These are phyloP conservation scores for Cheilosia pagana DNA, from an alignment of 2,888 invertebrate species.

Conservation along the genomic window DNA sequence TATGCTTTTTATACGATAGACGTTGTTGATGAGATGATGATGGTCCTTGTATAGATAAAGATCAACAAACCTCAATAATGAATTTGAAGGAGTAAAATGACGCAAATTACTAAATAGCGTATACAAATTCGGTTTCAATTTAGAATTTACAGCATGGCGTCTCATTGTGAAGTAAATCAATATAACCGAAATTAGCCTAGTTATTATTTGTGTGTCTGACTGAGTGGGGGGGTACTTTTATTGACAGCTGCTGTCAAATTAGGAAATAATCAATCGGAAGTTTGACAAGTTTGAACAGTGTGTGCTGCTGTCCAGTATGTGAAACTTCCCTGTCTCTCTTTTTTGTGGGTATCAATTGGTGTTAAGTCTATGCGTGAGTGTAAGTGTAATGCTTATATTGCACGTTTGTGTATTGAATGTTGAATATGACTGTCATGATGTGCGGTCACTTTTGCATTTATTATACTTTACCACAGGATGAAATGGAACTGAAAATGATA, in stretches of 20 bases:
- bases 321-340: not conserved
- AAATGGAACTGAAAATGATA: conserved; percentile 5
- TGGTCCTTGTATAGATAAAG: not conserved
- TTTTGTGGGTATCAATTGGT: conserved; percentile 30
- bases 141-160: not conserved
- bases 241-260: conserved; percentile 55
- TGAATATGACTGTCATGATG: conserved; percentile 29
- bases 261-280: conserved; percentile 21
- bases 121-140: conserved; percentile 29
- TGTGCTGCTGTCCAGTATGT: not conserved
- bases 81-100: conserved; percentile 1
- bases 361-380: conserved; percentile 15
- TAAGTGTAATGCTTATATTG: too few species aligned
- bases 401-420: conserved; percentile 7
- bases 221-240: conserved; percentile 12
- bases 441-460: conserved; percentile 7
- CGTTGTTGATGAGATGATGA: too few species aligned
- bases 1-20: too few species aligned
- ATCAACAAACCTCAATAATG: conserved; percentile 28
- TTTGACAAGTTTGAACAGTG: conserved; percentile 6
- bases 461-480: not conserved
- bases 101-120: not conserved
- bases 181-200: conserved; percentile 31
- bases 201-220: conserved; percentile 11
- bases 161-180: conserved; percentile 24